phyloP scores from a whole-genome alignment of 2,113 vertebrate species.

The Albula glossodonta region DNA sequence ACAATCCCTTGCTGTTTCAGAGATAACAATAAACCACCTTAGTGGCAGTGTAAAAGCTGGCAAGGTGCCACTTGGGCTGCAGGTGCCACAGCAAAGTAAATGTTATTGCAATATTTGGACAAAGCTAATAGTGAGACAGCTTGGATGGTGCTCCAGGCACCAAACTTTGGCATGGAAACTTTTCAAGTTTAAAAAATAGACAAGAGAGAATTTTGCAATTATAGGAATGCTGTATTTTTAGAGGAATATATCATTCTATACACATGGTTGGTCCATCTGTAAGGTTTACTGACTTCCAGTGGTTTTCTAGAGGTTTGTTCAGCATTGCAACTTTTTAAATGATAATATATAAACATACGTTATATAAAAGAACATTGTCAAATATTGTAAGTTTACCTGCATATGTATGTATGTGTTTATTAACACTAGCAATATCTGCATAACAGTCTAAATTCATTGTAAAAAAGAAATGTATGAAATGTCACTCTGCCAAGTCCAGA shows the following conservation, averaged over 20 bases:
- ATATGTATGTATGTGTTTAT: background rate
- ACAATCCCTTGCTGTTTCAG: no score
- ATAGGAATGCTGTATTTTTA: background rate
- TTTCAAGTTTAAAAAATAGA: background rate
- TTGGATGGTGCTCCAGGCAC: background rate
- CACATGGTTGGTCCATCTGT: background rate
- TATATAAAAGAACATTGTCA: no score
- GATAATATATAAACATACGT: background rate
- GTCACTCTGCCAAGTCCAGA: background rate
- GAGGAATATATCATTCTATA: background rate
- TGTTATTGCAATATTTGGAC: background rate
- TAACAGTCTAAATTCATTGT: background rate
- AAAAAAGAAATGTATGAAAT: background rate
- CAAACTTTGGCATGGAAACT: background rate
- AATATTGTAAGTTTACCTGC: background rate
- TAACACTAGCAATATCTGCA: background rate
- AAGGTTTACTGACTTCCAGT: background rate
- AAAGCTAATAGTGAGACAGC: background rate
- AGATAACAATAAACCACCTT: no score
- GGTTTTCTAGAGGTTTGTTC: background rate
- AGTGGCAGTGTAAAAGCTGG: background rate
- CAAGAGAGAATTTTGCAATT: background rate
- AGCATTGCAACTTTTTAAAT: background rate
- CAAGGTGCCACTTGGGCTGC: background rate
- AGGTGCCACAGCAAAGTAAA: background rate